Conservation (phyloP, 2,797 vertebrate genomes). For the Octomys mimax region DNA sequence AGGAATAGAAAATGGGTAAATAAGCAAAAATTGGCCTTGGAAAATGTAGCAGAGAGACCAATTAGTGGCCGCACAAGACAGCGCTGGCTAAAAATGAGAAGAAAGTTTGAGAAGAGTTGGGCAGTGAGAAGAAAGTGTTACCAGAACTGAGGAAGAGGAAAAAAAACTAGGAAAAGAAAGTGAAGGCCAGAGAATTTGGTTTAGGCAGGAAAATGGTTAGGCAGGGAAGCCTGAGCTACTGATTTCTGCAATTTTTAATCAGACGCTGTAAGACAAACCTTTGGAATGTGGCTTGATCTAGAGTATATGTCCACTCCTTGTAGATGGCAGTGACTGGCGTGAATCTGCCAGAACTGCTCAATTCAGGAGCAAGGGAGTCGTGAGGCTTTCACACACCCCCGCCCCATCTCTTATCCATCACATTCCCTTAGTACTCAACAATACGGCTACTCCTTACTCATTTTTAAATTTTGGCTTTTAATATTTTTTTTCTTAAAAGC, state of each 20-base stretch:
- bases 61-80: slow-evolving; percentile 31
- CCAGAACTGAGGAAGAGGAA: background rate
- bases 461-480: background rate
- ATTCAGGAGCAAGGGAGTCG: background rate
- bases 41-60: slow-evolving; percentile 27
- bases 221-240: background rate
- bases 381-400: background rate
- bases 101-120: background rate
- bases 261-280: background rate
- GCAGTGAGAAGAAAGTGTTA: slow-evolving; percentile 40
- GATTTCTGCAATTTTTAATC: background rate
- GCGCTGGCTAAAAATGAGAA: slow-evolving; percentile 56
- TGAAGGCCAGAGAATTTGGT: background rate
- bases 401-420: background rate
- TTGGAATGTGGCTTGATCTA: background rate
- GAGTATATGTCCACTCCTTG: background rate
- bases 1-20: slow-evolving; percentile 20
- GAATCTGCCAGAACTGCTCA: background rate
- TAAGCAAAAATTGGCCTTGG: slow-evolving; percentile 43
- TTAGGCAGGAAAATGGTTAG: background rate
- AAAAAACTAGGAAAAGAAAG: background rate
- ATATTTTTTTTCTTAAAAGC: background rate
- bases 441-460: background rate
- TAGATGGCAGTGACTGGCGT: background rate
- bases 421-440: background rate